A percentile compares a stretch with the other conserved stretches of the same genome.
phyloP scores from a whole-genome alignment of 2,797 vertebrate genomes.

The Eupleurogrammus muticus region DNA sequence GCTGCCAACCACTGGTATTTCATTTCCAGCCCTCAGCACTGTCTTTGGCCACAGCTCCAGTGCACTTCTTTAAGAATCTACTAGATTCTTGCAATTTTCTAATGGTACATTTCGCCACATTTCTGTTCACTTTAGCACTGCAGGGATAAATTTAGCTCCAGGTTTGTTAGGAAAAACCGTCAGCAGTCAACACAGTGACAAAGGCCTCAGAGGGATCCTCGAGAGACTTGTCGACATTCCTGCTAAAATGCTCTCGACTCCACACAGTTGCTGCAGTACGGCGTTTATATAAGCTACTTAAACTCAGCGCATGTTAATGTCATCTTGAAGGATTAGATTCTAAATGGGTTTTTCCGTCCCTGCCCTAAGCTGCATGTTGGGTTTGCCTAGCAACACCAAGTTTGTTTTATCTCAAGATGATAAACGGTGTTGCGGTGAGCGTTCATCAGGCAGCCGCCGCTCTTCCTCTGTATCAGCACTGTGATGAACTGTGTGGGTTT shows the following conservation, averaged over 20 bases:
- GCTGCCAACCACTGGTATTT: conserved; percentile 6
- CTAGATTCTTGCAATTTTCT: conserved; percentile 1
- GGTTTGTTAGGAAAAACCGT: conserved; percentile 36
- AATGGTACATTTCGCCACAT: conserved; percentile 13
- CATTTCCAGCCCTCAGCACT: background rate
- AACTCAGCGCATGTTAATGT: conserved; percentile 83
- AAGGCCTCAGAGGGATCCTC: conserved; percentile 60
- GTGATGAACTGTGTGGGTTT: conserved; percentile 39
- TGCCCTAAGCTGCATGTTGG: conserved; percentile 71
- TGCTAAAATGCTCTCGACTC: conserved; percentile 72
- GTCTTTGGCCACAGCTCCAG: background rate
- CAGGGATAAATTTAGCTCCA: conserved; percentile 35
- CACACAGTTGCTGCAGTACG: conserved; percentile 71
- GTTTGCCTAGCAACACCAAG: conserved; percentile 73
- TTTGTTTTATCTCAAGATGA: conserved; percentile 75
- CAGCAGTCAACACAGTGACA: conserved; percentile 36
- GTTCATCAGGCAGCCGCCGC: conserved; percentile 47
- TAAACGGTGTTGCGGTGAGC: conserved; percentile 46
- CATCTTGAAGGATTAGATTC: conserved; percentile 86
- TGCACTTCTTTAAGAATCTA: conserved; percentile 4
- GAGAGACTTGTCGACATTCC: conserved; percentile 72
- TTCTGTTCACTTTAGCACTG: conserved; percentile 19
- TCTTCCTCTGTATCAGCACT: conserved; percentile 45
- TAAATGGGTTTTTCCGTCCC: conserved; percentile 80
- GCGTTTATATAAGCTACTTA: conserved; percentile 86